Base-by-base conservation (phyloP, 2,888 invertebrate species). In the Meghimatium bilineatum region DNA sequence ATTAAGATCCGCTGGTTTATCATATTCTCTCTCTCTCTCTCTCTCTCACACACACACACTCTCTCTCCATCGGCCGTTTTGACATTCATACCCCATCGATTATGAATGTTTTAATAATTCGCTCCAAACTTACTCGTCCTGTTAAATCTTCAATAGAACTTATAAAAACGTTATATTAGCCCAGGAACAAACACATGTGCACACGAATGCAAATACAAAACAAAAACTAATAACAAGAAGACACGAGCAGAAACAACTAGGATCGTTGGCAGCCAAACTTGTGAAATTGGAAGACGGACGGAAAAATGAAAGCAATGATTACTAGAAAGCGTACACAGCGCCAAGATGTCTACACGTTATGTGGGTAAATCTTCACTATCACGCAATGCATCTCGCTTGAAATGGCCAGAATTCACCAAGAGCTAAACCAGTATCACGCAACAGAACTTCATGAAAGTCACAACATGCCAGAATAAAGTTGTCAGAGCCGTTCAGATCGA, bases 291-390 rank as follows among this genome's bases (percentile, higher is more conserved):
- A 32, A 74, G 52, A 74, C 29, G 52, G 52, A 74, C 29, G 49
- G 52, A 74, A 74, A 74, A 44, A 74, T 74, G 20, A 74, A 52
- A 74, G 52, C 26, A 49, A 52, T 32, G 49, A 29, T 52, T 52
- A 74, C 52, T 17, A 74, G 74, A 74, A 72, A 72, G 44, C 23
- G 69, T 5, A 72, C 44, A 72, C 49, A 26, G 72, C 74, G 49
- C 52, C 74, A 32, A 23, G 52, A 52, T 52, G 74, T 74, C 74
- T 74, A 74, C 74, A 52, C 52, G 44, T 44, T n/a, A 44, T 12
- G 44, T 44, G 52, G 71, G 29, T 52, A 74, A 74, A 52, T 52
- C 52, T 52, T 74, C 32, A 17, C 14, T 52, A 74, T 52, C 74
- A 74, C 74, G 74, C 74, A 52, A 74, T 23, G 10, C 8, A 74